A percentile compares a stretch with the other conserved stretches of the same genome.
phyloP scores from a whole-genome alignment of 37 sponge, comb jelly and placozoan genomes.

The Dysidea cf. avara region DNA sequence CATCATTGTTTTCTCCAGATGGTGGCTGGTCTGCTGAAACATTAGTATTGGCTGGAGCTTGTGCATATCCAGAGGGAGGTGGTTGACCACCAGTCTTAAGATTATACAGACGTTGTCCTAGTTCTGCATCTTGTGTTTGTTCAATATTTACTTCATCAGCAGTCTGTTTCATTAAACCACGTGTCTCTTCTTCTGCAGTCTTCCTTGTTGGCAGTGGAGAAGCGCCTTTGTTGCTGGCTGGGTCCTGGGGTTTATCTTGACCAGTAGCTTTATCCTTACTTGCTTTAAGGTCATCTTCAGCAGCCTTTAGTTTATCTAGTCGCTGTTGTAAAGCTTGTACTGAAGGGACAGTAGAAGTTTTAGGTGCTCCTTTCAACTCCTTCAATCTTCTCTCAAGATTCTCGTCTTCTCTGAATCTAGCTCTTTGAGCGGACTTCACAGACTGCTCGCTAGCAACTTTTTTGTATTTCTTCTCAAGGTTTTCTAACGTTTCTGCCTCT shows the following conservation, averaged over 20 bases:
- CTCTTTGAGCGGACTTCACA: background rate
- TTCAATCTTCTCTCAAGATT: constrained; percentile 8
- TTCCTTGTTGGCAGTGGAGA: background rate
- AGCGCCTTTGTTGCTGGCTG: background rate
- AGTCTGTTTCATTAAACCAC: constrained; percentile 55
- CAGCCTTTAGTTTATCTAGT: constrained; percentile 26
- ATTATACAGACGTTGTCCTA: constrained; percentile 15
- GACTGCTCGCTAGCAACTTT: constrained; percentile 27
- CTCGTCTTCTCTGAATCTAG: background rate
- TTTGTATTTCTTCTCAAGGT: constrained; percentile 71
- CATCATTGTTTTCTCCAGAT: background rate
- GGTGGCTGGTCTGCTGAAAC: background rate
- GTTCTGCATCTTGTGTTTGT: constrained; percentile 10
- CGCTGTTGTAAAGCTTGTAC: constrained; percentile 16
- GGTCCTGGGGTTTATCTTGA: background rate
- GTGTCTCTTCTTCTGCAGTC: constrained; percentile 60
- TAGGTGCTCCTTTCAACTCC: constrained; percentile 31
- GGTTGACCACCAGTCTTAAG: constrained; percentile 14
- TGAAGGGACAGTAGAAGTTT: background rate
- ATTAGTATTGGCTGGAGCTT: background rate
- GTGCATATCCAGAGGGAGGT: background rate
- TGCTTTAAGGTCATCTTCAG: too few relatives aligned
- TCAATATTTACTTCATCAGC: constrained; percentile 58
- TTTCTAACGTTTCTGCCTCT: constrained; percentile 59
- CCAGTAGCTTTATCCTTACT: too few relatives aligned